Conservation (phyloP, 2,888 invertebrate species). For the Tenthredo distinguenda region DNA sequence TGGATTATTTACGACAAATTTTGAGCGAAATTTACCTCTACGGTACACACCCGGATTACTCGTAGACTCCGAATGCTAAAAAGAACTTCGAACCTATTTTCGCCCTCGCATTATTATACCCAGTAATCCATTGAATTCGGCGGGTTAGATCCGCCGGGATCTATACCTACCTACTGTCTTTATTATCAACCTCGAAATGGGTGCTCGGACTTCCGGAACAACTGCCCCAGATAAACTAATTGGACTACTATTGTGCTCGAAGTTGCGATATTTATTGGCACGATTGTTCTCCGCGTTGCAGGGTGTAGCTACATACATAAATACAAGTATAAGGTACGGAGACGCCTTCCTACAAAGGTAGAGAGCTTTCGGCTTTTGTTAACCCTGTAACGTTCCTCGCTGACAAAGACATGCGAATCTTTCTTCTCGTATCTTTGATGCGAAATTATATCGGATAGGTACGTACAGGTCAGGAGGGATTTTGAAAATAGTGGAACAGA, state of each 20-base stretch:
- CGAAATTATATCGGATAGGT: neutral
- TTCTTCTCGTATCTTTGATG: neutral
- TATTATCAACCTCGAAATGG: constrained; percentile 20
- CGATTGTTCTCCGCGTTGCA: neutral
- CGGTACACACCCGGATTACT: neutral
- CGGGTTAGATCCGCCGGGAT: neutral
- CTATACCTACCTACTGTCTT: constrained; percentile 13
- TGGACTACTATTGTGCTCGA: constrained; percentile 20
- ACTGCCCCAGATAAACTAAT: constrained; percentile 37
- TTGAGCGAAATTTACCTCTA: neutral
- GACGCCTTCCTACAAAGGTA: neutral
- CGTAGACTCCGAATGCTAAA: neutral
- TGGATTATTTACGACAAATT: neutral
- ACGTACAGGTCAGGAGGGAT: neutral
- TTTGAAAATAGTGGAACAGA: neutral
- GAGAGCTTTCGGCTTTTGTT: neutral
- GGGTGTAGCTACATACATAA: neutral
- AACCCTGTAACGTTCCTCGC: neutral
- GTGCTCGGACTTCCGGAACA: constrained; percentile 22
- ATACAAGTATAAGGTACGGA: neutral
- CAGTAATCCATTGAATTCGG: neutral
- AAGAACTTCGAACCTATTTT: neutral
- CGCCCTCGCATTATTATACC: neutral
- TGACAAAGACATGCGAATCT: neutral
- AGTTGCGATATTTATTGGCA: constrained; percentile 22